phyloP scores from a whole-genome alignment of 2,888 invertebrate species.

The Prenolepis imparis region DNA sequence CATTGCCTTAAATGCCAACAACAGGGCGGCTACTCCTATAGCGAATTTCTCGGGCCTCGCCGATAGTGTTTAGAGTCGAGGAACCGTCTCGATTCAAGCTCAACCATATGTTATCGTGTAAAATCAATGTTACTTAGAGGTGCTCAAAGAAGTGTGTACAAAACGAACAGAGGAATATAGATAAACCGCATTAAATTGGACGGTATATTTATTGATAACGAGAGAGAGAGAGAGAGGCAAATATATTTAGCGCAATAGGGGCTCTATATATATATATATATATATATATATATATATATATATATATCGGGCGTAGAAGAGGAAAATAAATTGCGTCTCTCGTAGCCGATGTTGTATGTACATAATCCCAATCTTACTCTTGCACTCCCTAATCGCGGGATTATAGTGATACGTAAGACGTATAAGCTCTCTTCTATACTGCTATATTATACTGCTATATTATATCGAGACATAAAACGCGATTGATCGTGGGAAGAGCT shows the following conservation, averaged over 20 bases:
- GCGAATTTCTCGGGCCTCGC: slow-evolving; percentile 43
- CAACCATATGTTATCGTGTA: slow-evolving; percentile 74
- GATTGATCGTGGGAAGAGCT: slow-evolving; percentile 33
- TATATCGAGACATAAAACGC: slow-evolving; percentile 15
- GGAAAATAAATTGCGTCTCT: slow-evolving; percentile 45
- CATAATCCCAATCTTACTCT: slow-evolving; percentile 41
- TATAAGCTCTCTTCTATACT: slow-evolving; percentile 25
- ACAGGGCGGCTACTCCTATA: slow-evolving; percentile 47
- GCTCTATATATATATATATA: slow-evolving; percentile 12
- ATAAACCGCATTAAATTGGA: slow-evolving; percentile 73
- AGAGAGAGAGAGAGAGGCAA: slow-evolving; percentile 35
- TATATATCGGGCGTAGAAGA: slow-evolving; percentile 35
- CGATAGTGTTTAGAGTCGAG: slow-evolving; percentile 41
- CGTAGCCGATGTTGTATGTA: slow-evolving; percentile 44
- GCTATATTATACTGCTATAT: slow-evolving; percentile 21
- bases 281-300: no score
- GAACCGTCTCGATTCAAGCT: slow-evolving; percentile 66
- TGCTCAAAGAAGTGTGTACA: slow-evolving; percentile 82
- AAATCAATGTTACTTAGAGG: slow-evolving; percentile 79
- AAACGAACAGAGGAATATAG: slow-evolving; percentile 62
- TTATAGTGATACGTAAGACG: slow-evolving; percentile 32
- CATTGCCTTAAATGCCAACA: slow-evolving; percentile 51
- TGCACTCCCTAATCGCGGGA: slow-evolving; percentile 17
- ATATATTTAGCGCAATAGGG: slow-evolving; percentile 62
- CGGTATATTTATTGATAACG: slow-evolving; percentile 77